phyloP scores from a whole-genome alignment of 2,888 invertebrate species.

The Agrotis segetum region DNA sequence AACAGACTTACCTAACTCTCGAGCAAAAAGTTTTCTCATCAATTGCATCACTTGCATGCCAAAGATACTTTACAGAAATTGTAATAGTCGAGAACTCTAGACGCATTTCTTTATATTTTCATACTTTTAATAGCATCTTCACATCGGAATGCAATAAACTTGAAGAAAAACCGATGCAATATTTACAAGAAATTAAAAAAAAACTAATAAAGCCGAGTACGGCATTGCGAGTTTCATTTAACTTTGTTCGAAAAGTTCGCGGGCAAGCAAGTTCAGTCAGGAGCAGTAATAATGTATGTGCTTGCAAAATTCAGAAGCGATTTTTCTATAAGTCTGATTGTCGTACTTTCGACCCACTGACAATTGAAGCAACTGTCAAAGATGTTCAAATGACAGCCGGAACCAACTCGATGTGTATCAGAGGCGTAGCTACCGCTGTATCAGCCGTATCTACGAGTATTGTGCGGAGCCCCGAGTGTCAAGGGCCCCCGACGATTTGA shows the following conservation, averaged over 20 bases:
- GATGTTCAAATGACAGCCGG: too few species aligned
- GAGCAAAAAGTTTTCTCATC: background rate
- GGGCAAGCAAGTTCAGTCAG: slow-evolving; percentile 5
- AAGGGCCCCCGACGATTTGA: too few species aligned
- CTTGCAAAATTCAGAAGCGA: too few species aligned
- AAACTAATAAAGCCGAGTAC: slow-evolving; percentile 19
- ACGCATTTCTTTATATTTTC: background rate
- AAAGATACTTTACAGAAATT: background rate
- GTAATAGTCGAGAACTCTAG: background rate
- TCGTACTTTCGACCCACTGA: too few species aligned
- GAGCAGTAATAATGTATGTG: too few species aligned
- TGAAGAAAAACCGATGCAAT: slow-evolving; percentile 25
- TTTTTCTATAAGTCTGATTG: too few species aligned
- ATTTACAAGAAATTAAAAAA: slow-evolving; percentile 19
- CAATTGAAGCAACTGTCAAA: too few species aligned
- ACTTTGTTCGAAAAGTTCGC: slow-evolving; percentile 37
- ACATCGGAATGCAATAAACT: slow-evolving; percentile 40
- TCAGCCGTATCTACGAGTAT: too few species aligned
- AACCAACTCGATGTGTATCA: too few species aligned
- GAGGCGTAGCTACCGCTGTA: too few species aligned
- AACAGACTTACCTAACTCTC: background rate
- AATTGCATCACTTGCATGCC: background rate
- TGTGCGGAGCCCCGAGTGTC: too few species aligned
- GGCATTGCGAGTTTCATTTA: slow-evolving; percentile 24
- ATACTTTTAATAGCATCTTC: slow-evolving; percentile 20